A percentile compares a stretch with the other conserved stretches of the same genome.
phyloP scores from a whole-genome alignment of 2,797 vertebrate species.

The Crenichthys baileyi region DNA sequence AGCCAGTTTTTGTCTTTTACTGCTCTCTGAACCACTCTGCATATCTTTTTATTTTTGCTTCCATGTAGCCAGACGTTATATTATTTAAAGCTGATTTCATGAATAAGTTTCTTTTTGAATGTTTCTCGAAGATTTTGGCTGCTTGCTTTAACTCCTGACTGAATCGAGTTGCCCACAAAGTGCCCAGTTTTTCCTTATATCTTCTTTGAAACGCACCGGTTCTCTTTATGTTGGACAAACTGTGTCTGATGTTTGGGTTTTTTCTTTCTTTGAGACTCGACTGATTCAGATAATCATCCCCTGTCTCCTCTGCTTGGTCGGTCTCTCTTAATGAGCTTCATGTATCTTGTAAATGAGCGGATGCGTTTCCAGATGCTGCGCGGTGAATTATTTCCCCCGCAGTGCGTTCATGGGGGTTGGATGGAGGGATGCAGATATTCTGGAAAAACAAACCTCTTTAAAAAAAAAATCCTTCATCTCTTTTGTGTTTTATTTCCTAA shows the following conservation, averaged over 20 bases:
- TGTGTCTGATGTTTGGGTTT: not conserved
- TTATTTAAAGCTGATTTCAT: not conserved
- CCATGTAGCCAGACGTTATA: not conserved
- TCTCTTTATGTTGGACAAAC: not conserved
- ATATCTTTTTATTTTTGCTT: not conserved
- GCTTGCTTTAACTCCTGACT: not conserved
- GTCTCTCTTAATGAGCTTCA: conserved; percentile 63
- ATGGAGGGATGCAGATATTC: not conserved
- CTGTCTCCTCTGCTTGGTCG: conserved; percentile 56
- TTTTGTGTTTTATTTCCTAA: not conserved
- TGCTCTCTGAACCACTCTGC: not conserved
- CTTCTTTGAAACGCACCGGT: not conserved
- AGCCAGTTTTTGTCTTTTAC: not conserved
- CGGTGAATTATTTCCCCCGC: conserved; percentile 25
- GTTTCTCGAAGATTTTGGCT: not conserved
- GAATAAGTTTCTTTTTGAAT: too few species aligned
- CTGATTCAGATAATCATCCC: conserved; percentile 54
- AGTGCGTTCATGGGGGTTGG: not conserved
- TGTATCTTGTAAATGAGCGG: conserved; percentile 9
- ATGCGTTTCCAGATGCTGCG: conserved; percentile 36
- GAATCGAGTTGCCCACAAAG: not conserved
- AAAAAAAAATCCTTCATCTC: not conserved
- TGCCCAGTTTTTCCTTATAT: not conserved
- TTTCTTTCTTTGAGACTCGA: conserved; percentile 28
- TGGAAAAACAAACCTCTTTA: not conserved